These are phyloP conservation scores for Spinus pinus DNA, from an alignment of 2,797 vertebrate species.

Conservation along the genomic window DNA sequence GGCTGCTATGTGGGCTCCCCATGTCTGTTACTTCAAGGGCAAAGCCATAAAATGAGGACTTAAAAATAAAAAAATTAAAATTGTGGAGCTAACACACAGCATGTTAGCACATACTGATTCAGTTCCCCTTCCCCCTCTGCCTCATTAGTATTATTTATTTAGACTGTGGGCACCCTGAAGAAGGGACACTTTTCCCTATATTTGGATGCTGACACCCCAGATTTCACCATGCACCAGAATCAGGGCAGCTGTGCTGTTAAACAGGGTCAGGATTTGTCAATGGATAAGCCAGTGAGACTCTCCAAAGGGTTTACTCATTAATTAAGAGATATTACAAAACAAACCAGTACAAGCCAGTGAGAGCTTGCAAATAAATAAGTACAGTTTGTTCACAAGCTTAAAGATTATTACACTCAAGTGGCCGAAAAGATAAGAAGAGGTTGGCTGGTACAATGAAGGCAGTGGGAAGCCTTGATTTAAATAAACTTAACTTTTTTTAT, in stretches of 20 bases:
- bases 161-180: neutral
- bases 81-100: neutral
- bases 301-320: neutral
- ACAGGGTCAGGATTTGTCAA: neutral
- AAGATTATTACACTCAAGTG: neutral
- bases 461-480: neutral
- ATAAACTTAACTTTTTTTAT: neutral
- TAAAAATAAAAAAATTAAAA: neutral
- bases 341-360: neutral
- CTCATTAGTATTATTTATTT: neutral
- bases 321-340: neutral
- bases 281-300: neutral
- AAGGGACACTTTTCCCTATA: neutral
- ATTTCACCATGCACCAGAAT: neutral
- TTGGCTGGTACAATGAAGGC: neutral
- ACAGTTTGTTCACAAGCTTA: neutral
- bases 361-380: neutral
- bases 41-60: neutral
- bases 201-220: neutral
- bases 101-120: neutral
- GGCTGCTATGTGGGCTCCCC: rapidly evolving
- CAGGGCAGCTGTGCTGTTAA: neutral
- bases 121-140: neutral
- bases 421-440: neutral
- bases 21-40: neutral